Conservation (phyloP, 2,888 invertebrate genomes). For the Galerucella pusilla region DNA sequence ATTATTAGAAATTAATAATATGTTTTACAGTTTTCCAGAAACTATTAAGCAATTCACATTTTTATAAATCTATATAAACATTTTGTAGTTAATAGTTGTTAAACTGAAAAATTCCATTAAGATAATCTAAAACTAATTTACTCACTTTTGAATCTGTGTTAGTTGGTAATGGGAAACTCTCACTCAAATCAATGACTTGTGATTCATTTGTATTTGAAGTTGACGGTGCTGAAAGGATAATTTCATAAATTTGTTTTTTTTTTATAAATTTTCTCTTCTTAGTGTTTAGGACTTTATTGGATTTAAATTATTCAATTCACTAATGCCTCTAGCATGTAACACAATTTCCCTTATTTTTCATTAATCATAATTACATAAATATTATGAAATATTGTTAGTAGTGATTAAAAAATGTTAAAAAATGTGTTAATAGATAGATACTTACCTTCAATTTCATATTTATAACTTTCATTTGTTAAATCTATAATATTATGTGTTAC, state of each 20-base stretch:
- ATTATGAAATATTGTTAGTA: neutral
- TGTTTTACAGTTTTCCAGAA: too few relatives aligned
- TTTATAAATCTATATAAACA: too few relatives aligned
- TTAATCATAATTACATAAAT: neutral
- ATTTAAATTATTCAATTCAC: too few relatives aligned
- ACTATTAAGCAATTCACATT: too few relatives aligned
- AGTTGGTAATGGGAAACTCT: neutral
- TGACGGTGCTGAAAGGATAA: neutral
- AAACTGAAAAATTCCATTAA: too few relatives aligned
- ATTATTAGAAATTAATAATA: too few relatives aligned
- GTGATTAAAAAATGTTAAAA: neutral
- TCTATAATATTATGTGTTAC: constrained; percentile 1
- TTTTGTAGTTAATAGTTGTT: too few relatives aligned
- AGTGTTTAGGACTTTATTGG: neutral
- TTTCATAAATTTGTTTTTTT: neutral
- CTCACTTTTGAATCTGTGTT: neutral
- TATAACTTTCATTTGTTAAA: constrained; percentile 17
- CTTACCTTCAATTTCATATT: constrained; percentile 2
- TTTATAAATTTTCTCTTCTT: neutral
- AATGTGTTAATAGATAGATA: neutral
- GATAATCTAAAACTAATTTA: too few relatives aligned
- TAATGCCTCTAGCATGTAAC: too few relatives aligned
- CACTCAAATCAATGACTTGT: neutral
- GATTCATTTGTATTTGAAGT: neutral
- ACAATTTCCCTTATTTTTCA: too few relatives aligned